A percentile compares a stretch with the other conserved stretches of the same genome.
Conservation (phyloP, 2,797 vertebrate species). For the Sitta carolinensis region DNA sequence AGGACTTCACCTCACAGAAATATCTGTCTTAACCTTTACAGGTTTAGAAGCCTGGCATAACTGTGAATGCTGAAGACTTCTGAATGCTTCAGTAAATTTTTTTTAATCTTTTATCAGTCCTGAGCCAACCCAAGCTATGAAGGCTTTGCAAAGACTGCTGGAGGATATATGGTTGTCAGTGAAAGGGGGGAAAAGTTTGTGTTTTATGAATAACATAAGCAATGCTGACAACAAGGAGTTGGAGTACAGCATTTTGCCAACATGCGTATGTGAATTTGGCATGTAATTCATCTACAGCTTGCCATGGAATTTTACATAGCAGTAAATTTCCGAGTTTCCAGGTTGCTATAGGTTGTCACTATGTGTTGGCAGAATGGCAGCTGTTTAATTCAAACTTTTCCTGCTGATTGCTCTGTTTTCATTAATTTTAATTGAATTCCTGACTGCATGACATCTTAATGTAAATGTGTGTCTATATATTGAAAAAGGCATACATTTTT, state of each 20-base stretch:
- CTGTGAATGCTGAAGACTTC: not conserved
- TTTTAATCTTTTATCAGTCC: not conserved
- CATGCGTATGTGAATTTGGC: not conserved
- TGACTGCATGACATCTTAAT: not conserved
- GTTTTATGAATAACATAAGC: not conserved
- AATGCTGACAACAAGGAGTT: not conserved
- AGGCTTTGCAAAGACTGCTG: not conserved
- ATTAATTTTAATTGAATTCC: not conserved
- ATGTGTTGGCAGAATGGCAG: not conserved
- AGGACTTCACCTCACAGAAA: not conserved
- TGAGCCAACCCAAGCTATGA: not conserved
- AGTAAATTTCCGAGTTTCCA: not conserved
- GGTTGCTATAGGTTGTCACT: not conserved
- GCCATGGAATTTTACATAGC: not conserved
- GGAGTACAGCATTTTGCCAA: not conserved
- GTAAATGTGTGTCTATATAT: not conserved
- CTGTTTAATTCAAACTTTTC: conserved; percentile 6
- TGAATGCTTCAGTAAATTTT: not conserved
- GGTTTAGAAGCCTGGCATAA: not conserved
- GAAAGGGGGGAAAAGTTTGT: not conserved
- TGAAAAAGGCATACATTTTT: not conserved
- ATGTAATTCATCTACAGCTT: not conserved
- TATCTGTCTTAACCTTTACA: not conserved
- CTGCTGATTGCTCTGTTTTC: not conserved
- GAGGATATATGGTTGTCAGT: not conserved